Evolutionary conservation across 2,888 invertebrate species (phyloP).

Genomic region (Mantis religiosa): DNA sequence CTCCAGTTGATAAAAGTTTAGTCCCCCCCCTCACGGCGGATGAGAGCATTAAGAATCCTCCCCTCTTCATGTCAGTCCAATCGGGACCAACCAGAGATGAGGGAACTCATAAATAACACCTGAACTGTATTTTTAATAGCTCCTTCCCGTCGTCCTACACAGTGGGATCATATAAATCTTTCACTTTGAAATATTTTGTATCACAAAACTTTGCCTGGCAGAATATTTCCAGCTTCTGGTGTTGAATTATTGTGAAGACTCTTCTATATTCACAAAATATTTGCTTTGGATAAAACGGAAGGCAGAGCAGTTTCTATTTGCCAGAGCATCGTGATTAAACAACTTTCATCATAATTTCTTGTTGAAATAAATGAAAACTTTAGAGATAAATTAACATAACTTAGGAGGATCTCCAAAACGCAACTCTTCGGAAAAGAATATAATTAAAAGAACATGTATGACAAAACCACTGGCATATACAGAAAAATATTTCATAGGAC

Average conservation of each 20-base stretch:
- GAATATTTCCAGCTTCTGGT: not conserved
- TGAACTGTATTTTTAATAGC: slow-evolving; percentile 2
- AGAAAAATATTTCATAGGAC: too few relatives aligned
- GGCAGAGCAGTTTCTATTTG: too few relatives aligned
- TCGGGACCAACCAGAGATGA: not conserved
- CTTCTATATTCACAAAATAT: not conserved
- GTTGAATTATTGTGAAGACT: not conserved
- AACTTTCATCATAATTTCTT: too few relatives aligned
- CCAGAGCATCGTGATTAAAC: too few relatives aligned
- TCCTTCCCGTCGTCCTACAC: not conserved
- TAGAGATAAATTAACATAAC: too few relatives aligned
- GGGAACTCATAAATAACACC: slow-evolving; percentile 5
- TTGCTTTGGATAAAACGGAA: not conserved
- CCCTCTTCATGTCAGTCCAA: not conserved
- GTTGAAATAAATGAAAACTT: too few relatives aligned
- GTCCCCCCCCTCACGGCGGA: not conserved
- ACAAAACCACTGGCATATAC: too few relatives aligned
- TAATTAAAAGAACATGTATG: too few relatives aligned
- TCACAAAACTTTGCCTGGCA: not conserved
- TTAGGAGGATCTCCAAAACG: too few relatives aligned
- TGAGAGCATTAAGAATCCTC: not conserved
- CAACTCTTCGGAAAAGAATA: too few relatives aligned
- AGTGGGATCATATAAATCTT: slow-evolving; percentile 8
- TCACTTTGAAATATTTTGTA: not conserved
- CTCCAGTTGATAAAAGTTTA: not conserved